These are phyloP conservation scores for Penelope pileata DNA, from an alignment of 2,113 vertebrate species.

Conservation along the genomic window DNA sequence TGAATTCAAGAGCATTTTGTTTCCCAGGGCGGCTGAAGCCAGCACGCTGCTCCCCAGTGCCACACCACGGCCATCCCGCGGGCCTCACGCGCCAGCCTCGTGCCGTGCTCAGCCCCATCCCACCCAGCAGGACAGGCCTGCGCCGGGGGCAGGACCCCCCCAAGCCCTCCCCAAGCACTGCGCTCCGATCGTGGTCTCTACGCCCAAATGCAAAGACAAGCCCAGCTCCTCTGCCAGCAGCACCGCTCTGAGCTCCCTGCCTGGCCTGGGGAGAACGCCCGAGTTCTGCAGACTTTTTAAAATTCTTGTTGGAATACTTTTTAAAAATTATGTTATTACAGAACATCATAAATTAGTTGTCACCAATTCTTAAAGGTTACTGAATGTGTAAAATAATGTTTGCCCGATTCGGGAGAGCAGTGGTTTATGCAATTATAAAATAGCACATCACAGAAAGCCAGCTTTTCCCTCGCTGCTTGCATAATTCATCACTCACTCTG, in stretches of 20 bases:
- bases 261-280: neutral
- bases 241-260: neutral
- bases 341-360: slow-evolving; percentile 54
- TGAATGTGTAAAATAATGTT: slow-evolving; percentile 57
- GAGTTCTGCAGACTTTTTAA: neutral
- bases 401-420: slow-evolving; percentile 42
- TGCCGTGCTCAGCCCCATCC: accelerated
- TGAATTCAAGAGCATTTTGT: neutral
- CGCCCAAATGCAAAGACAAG: neutral
- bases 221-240: neutral
- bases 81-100: neutral
- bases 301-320: neutral
- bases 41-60: neutral
- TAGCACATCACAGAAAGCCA: slow-evolving; percentile 54
- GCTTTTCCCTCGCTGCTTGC: slow-evolving; percentile 20
- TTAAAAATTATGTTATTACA: neutral
- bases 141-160: neutral
- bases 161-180: too few relatives aligned
- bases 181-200: accelerated
- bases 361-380: slow-evolving; percentile 45
- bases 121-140: accelerated
- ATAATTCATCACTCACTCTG: slow-evolving; percentile 66
- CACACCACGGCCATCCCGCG: accelerated
- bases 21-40: neutral
- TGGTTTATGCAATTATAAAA: slow-evolving; percentile 72